phyloP scores from a whole-genome alignment of 2,797 vertebrate genomes.

The Rhinatrema bivittatum region DNA sequence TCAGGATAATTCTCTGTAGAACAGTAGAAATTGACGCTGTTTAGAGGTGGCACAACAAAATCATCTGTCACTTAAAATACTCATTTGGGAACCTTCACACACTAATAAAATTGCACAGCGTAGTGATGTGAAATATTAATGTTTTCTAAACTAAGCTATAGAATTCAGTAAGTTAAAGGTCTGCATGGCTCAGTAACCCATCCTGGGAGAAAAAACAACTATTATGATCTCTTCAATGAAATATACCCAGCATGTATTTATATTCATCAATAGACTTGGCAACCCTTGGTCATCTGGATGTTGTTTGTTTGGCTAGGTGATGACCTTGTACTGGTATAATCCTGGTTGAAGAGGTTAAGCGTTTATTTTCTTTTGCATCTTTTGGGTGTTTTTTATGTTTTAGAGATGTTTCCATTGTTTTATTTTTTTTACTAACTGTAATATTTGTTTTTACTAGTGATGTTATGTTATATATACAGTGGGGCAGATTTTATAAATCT shows the following conservation, averaged over 20 bases:
- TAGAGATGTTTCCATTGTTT: no score
- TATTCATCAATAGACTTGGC: conserved; percentile 14
- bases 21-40: neutral
- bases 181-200: neutral
- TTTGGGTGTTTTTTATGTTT: no score
- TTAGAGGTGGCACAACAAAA: conserved; percentile 3
- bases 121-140: neutral
- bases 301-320: no score
- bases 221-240: neutral
- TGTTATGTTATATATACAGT: no score
- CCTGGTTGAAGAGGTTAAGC: no score
- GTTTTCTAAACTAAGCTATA: neutral
- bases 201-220: neutral
- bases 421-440: no score
- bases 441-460: no score
- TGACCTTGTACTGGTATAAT: no score
- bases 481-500: no score
- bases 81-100: neutral
- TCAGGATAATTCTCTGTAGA: conserved; percentile 17
- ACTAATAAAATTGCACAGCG: conserved; percentile 23
- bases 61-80: conserved; percentile 23
- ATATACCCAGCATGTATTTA: neutral
- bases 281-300: no score
- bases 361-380: no score
- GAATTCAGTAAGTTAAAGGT: conserved; percentile 4